Evolutionary conservation across 1,140 invertebrate genomes (phyloP), one percentile per base, ranked within the genome.

Genomic region (Chlorops oryzae): DNA sequence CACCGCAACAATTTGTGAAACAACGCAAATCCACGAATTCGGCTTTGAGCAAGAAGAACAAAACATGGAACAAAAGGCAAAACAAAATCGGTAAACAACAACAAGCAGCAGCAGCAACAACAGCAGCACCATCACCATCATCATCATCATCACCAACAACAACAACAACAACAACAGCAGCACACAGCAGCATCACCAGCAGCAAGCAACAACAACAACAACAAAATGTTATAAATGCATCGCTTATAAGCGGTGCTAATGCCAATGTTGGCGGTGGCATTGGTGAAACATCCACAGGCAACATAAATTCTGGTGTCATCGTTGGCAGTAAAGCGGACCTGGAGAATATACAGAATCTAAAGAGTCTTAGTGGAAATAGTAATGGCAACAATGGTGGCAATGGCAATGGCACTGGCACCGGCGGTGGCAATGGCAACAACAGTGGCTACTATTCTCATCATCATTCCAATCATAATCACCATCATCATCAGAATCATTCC

Each of bases 331-430:
- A 70, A 43, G 67, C 67, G 18, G 67, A 70, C 57, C 54, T 70
- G 22, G 67, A 70, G 51, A 70, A 70, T 42, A 67, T 70, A 46
- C 67, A 70, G 45, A 70, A 70, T 47, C 50, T 65, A n/a, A 70
- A 70, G 40, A 70, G 64, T 52, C 53, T 59, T 22, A 22, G 37
- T 17, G 44, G 40, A 24, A 42, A 47, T 43, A 48, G 44, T 32
- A 25, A 50, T 23, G n/a, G n/a, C 21, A 28, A 47, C 27, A 28
- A 47, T 24, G 23, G 10, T 2, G 23, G 15, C 41, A 21, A 43
- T 27, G 21, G 17, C 12, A 27, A 43, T 22, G 18, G 13, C 6
- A 35, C 41, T 15, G 50, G 49, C 7, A 46, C 24, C n/a, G 35
- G 12, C n/a, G 40, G 17, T 18, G 48, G 49, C 34, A 27, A 35